Conservation (phyloP, 2,113 vertebrate genomes). For the Mormyrus lacerda region DNA sequence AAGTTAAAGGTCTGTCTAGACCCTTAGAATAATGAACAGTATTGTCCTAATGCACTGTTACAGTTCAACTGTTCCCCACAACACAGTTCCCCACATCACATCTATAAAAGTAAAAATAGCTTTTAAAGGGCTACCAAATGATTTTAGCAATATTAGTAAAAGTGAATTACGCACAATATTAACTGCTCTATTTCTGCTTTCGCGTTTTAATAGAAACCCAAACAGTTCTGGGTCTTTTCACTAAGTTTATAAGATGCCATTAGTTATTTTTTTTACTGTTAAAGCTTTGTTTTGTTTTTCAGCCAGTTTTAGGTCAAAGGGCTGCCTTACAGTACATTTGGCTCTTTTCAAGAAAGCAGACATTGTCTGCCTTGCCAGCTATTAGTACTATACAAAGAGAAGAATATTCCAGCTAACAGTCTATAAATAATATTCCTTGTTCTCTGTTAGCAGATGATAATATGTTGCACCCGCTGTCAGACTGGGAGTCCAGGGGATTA, state of each 20-base stretch:
- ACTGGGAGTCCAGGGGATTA: slow-evolving; percentile 51
- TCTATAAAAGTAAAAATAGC: slow-evolving; percentile 19
- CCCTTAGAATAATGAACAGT: neutral
- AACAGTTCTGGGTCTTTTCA: slow-evolving; percentile 3
- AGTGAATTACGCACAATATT: slow-evolving; percentile 18
- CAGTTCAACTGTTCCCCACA: slow-evolving; percentile 16
- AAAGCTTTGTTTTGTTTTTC: slow-evolving; percentile 40
- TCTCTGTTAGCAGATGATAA: slow-evolving; percentile 59
- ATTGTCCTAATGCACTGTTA: slow-evolving; percentile 22
- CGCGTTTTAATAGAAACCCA: neutral
- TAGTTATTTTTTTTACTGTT: slow-evolving; percentile 5
- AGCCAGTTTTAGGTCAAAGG: slow-evolving; percentile 61
- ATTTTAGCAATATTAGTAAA: slow-evolving; percentile 22
- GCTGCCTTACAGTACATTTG: slow-evolving; percentile 42
- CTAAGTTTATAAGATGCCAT: slow-evolving; percentile 9
- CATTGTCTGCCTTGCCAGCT: slow-evolving; percentile 61
- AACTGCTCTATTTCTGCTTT: slow-evolving; percentile 11
- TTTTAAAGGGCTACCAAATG: slow-evolving; percentile 21
- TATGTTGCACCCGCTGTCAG: slow-evolving; percentile 56
- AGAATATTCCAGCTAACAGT: slow-evolving; percentile 55
- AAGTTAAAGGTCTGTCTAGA: neutral
- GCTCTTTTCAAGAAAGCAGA: slow-evolving; percentile 55
- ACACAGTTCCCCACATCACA: slow-evolving; percentile 17
- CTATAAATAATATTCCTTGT: slow-evolving; percentile 61
- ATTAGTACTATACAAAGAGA: slow-evolving; percentile 59